Evolutionary conservation across 2,888 invertebrate species (phyloP).

Genomic region (Marronus borbonicus): DNA sequence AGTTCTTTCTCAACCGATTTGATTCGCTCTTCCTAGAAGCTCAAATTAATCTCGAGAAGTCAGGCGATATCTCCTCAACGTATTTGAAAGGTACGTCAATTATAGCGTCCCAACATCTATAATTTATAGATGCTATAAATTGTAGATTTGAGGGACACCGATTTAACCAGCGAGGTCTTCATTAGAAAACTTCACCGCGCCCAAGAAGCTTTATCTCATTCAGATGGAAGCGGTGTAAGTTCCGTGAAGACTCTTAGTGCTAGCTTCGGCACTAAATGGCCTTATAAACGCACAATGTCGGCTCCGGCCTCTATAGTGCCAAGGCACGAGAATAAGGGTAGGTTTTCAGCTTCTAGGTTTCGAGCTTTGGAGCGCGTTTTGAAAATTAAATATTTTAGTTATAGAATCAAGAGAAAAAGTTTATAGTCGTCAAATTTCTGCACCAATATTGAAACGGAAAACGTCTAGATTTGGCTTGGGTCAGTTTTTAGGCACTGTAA

Average conservation of each 20-base stretch:
- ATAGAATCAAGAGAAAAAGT: slow-evolving; percentile 83
- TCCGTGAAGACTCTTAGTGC: slow-evolving; percentile 86
- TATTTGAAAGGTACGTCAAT: slow-evolving; percentile 81
- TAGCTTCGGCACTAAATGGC: slow-evolving; percentile 94
- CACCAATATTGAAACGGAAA: slow-evolving; percentile 94
- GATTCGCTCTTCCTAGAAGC: slow-evolving; percentile 97
- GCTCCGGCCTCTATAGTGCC: slow-evolving; percentile 90
- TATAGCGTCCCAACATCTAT: not conserved
- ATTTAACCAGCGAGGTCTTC: slow-evolving; percentile 89
- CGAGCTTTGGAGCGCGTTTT: slow-evolving; percentile 1
- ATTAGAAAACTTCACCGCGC: slow-evolving; percentile 90
- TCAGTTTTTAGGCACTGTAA: slow-evolving; percentile 82
- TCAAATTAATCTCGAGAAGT: slow-evolving; percentile 90
- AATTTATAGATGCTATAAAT: slow-evolving; percentile 52
- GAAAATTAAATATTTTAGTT: slow-evolving; percentile 49
- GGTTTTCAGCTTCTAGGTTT: not conserved
- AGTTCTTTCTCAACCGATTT: slow-evolving; percentile 97
- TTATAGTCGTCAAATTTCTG: slow-evolving; percentile 93
- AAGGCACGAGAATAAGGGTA: slow-evolving; percentile 79
- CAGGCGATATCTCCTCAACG: slow-evolving; percentile 81
- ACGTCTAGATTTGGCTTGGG: slow-evolving; percentile 93
- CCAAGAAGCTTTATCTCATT: slow-evolving; percentile 87
- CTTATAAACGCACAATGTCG: slow-evolving; percentile 95
- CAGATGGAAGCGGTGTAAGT: slow-evolving; percentile 76
- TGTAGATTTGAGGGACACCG: slow-evolving; percentile 90